phyloP scores from a whole-genome alignment of 2,888 invertebrate genomes.

The Plemyria rubiginata region DNA sequence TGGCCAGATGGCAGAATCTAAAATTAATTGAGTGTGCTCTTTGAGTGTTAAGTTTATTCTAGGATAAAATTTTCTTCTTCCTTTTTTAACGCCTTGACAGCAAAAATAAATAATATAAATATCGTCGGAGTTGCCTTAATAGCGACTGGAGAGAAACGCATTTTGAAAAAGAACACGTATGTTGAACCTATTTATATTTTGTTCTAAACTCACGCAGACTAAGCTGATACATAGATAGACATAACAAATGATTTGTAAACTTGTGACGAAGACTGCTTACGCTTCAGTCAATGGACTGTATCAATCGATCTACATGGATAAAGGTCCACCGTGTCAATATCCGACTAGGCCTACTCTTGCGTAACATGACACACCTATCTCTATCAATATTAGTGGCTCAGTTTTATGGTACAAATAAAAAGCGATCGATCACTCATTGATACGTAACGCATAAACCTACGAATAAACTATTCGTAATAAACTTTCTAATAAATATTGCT shows the following conservation, averaged over 20 bases:
- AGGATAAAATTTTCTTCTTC: too few species aligned
- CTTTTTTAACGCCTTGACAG: too few species aligned
- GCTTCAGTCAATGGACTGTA: conserved; percentile 34
- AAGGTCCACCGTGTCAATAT: conserved; percentile 47
- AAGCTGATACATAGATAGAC: too few species aligned
- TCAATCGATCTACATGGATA: conserved; percentile 34
- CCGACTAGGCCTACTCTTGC: conserved; percentile 53
- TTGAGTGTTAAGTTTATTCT: too few species aligned
- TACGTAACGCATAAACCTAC: conserved; percentile 11
- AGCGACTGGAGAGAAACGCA: too few species aligned
- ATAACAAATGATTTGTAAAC: neutral
- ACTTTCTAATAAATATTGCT: conserved; percentile 14
- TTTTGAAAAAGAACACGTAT: too few species aligned
- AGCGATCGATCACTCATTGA: conserved; percentile 36
- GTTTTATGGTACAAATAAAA: conserved; percentile 37
- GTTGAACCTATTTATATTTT: too few species aligned
- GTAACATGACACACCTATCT: conserved; percentile 47
- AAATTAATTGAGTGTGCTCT: too few species aligned
- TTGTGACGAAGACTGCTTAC: conserved; percentile 5
- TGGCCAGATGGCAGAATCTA: too few species aligned
- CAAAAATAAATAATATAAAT: too few species aligned
- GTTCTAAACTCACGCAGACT: too few species aligned
- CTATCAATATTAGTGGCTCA: conserved; percentile 6
- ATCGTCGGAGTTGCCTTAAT: too few species aligned
- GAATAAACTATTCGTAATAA: conserved; percentile 6